phyloP scores from a whole-genome alignment of 2,888 invertebrate species.

The Amphipyra tragopoginis region DNA sequence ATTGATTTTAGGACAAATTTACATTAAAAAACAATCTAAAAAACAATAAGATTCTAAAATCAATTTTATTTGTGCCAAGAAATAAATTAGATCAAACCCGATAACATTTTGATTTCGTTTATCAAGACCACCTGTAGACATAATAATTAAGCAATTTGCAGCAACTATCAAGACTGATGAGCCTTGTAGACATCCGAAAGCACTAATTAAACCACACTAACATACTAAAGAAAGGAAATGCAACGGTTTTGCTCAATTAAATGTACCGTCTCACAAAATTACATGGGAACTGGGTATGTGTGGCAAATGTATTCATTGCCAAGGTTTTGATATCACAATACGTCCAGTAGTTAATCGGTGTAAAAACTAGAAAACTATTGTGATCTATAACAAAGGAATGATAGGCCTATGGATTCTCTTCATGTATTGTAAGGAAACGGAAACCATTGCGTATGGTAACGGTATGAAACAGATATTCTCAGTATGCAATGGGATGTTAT shows the following conservation, averaged over 20 bases:
- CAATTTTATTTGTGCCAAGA: slow-evolving; percentile 31
- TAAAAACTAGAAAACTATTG: slow-evolving; percentile 77
- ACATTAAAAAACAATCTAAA: slow-evolving; percentile 6
- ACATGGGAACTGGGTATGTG: slow-evolving; percentile 64
- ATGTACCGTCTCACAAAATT: slow-evolving; percentile 56
- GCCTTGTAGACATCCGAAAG: slow-evolving; percentile 48
- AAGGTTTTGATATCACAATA: slow-evolving; percentile 68
- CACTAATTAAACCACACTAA: slow-evolving; percentile 56
- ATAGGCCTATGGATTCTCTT: slow-evolving; percentile 70
- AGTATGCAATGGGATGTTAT: slow-evolving; percentile 41
- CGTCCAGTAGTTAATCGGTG: slow-evolving; percentile 64
- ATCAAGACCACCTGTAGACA: slow-evolving; percentile 42
- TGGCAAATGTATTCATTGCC: slow-evolving; percentile 68
- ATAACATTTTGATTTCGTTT: slow-evolving; percentile 40
- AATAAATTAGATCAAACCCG: slow-evolving; percentile 34
- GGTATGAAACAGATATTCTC: slow-evolving; percentile 59
- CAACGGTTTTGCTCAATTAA: slow-evolving; percentile 54
- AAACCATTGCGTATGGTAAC: slow-evolving; percentile 63
- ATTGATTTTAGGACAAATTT: not conserved
- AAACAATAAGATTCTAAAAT: slow-evolving; percentile 25
- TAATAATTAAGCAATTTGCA: slow-evolving; percentile 48
- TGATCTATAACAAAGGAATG: slow-evolving; percentile 80
- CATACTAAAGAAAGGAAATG: slow-evolving; percentile 50
- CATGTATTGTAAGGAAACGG: slow-evolving; percentile 72
- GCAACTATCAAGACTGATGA: slow-evolving; percentile 27